phyloP scores from a whole-genome alignment of 2,888 invertebrate species.

The Drosophila anceps region DNA sequence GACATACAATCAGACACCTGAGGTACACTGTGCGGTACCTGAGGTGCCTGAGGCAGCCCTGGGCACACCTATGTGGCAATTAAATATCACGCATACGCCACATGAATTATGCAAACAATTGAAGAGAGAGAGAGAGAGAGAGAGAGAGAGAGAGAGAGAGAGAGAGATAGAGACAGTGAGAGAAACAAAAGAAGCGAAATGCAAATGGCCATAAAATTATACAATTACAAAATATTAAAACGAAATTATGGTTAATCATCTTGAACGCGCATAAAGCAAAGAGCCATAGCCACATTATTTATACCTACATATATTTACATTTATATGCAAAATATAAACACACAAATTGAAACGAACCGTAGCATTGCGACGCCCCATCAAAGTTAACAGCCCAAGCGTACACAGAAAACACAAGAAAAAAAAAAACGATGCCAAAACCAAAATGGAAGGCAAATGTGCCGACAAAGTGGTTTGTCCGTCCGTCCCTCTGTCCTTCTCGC shows the following conservation, averaged over 20 bases:
- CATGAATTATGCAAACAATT: constrained; percentile 71
- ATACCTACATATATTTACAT: constrained; percentile 46
- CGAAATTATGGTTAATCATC: constrained; percentile 76
- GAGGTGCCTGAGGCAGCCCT: constrained; percentile 2
- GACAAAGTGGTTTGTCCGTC: constrained; percentile 63
- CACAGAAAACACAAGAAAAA: constrained; percentile 16
- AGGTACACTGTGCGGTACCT: background rate
- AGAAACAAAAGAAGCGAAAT: constrained; percentile 35
- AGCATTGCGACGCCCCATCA: constrained; percentile 42
- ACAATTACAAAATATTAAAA: constrained; percentile 81
- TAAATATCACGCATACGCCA: constrained; percentile 79
- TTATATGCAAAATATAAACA: constrained; percentile 72
- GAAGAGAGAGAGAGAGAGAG: constrained; percentile 1
- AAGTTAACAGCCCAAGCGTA: constrained; percentile 49
- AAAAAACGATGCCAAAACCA: constrained; percentile 26
- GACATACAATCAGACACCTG: constrained; percentile 10
- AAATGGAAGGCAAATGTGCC: constrained; percentile 70
- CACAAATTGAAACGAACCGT: constrained; percentile 51
- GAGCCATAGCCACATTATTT: constrained; percentile 34
- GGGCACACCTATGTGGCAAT: constrained; percentile 60
- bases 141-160: constrained; percentile 12
- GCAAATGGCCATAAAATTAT: constrained; percentile 77
- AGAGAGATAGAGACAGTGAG: too few species aligned
- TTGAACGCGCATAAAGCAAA: constrained; percentile 49
- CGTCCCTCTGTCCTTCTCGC: constrained; percentile 15